phyloP scores from a whole-genome alignment of 2,888 invertebrate species.

The Ischnus inquisitorius region DNA sequence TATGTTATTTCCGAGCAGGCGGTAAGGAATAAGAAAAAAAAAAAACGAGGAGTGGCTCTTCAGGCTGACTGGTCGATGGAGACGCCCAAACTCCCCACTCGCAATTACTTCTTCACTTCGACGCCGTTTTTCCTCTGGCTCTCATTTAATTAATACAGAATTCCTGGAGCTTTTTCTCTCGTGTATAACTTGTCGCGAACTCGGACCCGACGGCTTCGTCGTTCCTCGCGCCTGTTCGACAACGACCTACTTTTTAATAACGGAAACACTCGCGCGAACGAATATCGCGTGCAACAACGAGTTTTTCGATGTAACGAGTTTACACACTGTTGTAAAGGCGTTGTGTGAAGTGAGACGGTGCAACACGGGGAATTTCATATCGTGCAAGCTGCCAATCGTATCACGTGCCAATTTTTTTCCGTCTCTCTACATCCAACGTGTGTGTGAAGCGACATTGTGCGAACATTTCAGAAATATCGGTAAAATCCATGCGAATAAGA shows the following conservation, averaged over 20 bases:
- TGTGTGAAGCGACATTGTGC: background rate
- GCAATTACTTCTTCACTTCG: slow-evolving; percentile 8
- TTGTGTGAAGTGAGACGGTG: background rate
- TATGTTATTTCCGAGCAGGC: slow-evolving; percentile 28
- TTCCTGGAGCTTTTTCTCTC: slow-evolving; percentile 17
- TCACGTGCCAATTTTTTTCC: background rate
- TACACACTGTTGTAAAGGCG: slow-evolving; percentile 7
- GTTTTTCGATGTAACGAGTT: slow-evolving; percentile 32
- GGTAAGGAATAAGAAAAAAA: slow-evolving; percentile 1
- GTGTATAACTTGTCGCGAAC: slow-evolving; percentile 32
- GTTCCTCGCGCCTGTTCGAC: slow-evolving; percentile 39
- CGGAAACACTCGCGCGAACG: slow-evolving; percentile 44
- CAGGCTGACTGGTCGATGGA: slow-evolving; percentile 13
- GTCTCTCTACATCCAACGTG: background rate
- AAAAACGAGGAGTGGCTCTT: slow-evolving; percentile 45
- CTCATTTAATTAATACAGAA: slow-evolving; percentile 59
- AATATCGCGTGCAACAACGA: slow-evolving; percentile 25
- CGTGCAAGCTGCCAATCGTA: background rate
- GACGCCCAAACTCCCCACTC: slow-evolving; percentile 6
- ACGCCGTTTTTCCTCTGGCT: background rate
- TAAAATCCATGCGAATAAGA: too few species aligned
- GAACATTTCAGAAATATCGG: background rate
- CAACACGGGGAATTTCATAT: background rate
- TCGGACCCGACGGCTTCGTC: slow-evolving; percentile 17
- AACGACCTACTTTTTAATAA: slow-evolving; percentile 64